Conservation (phyloP, 2,113 vertebrate genomes). For the Gila orcuttii region DNA sequence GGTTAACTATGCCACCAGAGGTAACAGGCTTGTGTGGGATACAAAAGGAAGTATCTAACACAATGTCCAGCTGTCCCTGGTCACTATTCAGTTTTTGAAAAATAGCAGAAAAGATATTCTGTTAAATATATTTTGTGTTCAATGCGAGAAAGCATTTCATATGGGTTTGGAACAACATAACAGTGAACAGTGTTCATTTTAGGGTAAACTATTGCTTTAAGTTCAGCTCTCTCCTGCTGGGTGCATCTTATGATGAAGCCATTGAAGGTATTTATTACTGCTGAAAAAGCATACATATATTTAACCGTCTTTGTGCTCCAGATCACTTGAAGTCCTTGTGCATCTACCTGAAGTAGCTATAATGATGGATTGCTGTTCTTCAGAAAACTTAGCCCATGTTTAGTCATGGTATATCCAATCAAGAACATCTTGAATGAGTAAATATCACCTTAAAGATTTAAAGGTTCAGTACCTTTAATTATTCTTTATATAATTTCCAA, state of each 20-base stretch:
- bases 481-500: neutral
- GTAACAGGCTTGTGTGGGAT: neutral
- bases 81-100: neutral
- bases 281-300: neutral
- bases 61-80: neutral
- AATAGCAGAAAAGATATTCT: neutral
- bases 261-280: neutral
- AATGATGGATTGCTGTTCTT: neutral
- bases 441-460: neutral
- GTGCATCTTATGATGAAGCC: neutral
- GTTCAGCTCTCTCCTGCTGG: neutral
- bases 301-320: neutral
- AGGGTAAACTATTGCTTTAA: neutral
- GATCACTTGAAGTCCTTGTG: neutral
- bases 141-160: neutral
- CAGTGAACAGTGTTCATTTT: neutral
- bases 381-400: neutral
- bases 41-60: neutral
- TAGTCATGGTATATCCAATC: neutral
- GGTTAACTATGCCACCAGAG: neutral
- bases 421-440: neutral
- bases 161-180: no score
- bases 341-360: neutral
- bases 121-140: neutral
- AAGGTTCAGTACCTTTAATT: neutral